These are phyloP conservation scores for Zaprionus lineosus DNA, from an alignment of 2,888 invertebrate genomes.

Conservation along the genomic window DNA sequence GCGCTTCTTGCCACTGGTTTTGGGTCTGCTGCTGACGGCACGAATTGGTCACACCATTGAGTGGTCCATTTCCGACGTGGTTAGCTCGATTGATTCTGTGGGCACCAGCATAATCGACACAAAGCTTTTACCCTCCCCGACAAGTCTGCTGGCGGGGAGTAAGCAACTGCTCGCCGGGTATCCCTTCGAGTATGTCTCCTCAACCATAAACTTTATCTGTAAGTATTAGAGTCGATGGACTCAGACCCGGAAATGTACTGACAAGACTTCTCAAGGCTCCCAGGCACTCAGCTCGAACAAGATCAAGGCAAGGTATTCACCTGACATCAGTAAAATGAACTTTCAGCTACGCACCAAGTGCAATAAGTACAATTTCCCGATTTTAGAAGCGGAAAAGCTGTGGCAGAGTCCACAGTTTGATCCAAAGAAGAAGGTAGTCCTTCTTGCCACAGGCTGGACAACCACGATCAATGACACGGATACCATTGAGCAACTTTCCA, in stretches of 20 bases:
- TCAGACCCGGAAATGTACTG: no score
- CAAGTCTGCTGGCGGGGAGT: slow-evolving; percentile 70
- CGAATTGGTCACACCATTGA: slow-evolving; percentile 30
- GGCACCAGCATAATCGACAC: slow-evolving; percentile 58
- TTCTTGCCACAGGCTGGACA: slow-evolving; percentile 82
- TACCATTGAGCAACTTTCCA: slow-evolving; percentile 68
- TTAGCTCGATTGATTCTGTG: slow-evolving; percentile 59
- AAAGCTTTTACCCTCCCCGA: slow-evolving; percentile 67
- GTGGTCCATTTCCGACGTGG: slow-evolving; percentile 57
- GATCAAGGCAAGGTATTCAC: slow-evolving; percentile 70
- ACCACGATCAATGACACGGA: slow-evolving; percentile 78
- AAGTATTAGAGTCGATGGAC: slow-evolving; percentile 41
- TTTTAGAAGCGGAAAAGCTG: slow-evolving; percentile 72
- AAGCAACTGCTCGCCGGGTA: slow-evolving; percentile 81
- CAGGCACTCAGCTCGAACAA: slow-evolving; percentile 71
- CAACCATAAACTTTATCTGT: slow-evolving; percentile 78
- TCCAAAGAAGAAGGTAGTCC: slow-evolving; percentile 73
- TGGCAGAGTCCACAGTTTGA: slow-evolving; percentile 80
- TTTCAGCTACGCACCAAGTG: slow-evolving; percentile 78
- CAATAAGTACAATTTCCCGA: slow-evolving; percentile 69
- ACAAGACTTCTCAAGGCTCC: slow-evolving; percentile 64
- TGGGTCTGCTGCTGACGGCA: slow-evolving; percentile 25
- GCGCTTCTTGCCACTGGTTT: neutral
- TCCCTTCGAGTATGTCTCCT: slow-evolving; percentile 79
- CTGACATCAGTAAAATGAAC: slow-evolving; percentile 76